Conservation (phyloP, 2,797 vertebrate genomes). For the Prunella strophiata region DNA sequence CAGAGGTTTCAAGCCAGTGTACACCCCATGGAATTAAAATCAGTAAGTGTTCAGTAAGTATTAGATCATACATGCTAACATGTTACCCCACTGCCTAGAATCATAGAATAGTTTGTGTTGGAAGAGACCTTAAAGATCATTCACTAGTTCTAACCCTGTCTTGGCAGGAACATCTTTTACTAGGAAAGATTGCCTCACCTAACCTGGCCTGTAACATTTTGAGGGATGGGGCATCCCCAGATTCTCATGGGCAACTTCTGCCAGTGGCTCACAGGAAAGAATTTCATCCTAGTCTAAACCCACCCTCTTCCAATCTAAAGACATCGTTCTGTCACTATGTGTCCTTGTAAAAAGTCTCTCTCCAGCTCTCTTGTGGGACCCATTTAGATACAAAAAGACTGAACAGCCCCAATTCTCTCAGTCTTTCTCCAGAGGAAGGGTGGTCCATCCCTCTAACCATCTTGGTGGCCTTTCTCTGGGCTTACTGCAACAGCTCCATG, state of each 20-base stretch:
- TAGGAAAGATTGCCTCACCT: neutral
- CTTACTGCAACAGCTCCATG: neutral
- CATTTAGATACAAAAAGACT: neutral
- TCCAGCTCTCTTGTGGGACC: neutral
- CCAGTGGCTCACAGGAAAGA: neutral
- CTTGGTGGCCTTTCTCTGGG: neutral
- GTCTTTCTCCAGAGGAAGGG: neutral
- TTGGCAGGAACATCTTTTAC: neutral
- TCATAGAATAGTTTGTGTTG: neutral
- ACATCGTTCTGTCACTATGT: neutral
- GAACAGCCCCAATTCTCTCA: neutral
- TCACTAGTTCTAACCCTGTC: neutral
- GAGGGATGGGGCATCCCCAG: neutral
- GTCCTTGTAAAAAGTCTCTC: neutral
- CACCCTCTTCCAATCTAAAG: neutral
- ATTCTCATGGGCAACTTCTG: neutral
- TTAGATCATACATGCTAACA: neutral
- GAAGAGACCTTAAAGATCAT: neutral
- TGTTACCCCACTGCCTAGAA: neutral
- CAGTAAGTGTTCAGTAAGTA: neutral
- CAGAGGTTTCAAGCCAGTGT: neutral
- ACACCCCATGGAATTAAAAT: neutral
- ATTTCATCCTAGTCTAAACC: neutral
- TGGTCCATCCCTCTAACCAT: neutral
- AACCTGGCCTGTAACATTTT: neutral